A percentile compares a stretch with the other conserved stretches of the same genome.
These are phyloP conservation scores for Propithecus perrieri DNA, from an alignment of 2,797 vertebrate genomes.

Conservation along the genomic window DNA sequence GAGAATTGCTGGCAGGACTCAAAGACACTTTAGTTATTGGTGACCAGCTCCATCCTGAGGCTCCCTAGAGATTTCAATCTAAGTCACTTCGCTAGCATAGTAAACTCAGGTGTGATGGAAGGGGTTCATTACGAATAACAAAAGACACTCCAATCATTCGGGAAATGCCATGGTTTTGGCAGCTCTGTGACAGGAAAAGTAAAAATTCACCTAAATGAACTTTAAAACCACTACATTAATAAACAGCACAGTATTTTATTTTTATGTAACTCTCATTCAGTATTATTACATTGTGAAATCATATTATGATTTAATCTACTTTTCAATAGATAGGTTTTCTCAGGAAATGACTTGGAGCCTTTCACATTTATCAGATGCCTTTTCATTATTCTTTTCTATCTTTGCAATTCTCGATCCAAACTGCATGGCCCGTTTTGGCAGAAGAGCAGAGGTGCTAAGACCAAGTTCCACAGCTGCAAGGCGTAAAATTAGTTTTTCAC, in stretches of 20 bases:
- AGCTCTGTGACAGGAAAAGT: background rate
- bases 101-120: background rate
- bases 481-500: conserved; percentile 95
- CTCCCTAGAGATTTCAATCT: background rate
- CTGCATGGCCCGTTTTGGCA: conserved; percentile 97
- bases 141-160: background rate
- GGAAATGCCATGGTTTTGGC: background rate
- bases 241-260: conserved; percentile 41
- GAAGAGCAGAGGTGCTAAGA: conserved; percentile 86
- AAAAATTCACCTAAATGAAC: background rate
- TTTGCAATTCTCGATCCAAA: conserved; percentile 98
- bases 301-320: background rate
- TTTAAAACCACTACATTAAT: conserved; percentile 1
- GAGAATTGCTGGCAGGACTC: background rate
- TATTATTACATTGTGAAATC: background rate
- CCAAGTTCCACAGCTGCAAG: conserved; percentile 89
- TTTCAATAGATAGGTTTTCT: conserved; percentile 54
- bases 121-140: background rate
- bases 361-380: conserved; percentile 92
- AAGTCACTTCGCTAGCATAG: background rate
- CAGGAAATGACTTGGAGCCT: conserved; percentile 84
- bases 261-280: background rate
- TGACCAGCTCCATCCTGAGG: background rate
- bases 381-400: conserved; percentile 91
- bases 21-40: background rate